Conservation (phyloP, 2,888 invertebrate species). For the Drosophila heteroneura region DNA sequence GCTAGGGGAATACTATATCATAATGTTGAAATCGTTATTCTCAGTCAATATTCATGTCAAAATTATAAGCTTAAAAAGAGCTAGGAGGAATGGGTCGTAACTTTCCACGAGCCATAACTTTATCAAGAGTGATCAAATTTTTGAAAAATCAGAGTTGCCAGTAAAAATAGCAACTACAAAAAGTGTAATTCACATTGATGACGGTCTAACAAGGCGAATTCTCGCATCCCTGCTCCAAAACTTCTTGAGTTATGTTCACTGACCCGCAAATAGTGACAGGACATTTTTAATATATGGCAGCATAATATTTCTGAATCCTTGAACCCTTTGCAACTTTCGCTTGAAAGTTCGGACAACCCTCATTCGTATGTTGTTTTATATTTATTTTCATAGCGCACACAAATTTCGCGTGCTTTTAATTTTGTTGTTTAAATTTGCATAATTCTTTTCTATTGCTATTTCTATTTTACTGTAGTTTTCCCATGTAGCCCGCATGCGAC, state of each 20-base stretch:
- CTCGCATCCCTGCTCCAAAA: not conserved
- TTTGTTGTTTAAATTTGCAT: conserved; percentile 62
- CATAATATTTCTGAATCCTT: conserved; percentile 21
- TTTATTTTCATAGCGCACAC: conserved; percentile 39
- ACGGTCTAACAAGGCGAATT: not conserved
- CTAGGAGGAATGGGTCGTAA: not conserved
- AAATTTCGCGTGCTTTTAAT: conserved; percentile 63
- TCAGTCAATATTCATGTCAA: not conserved
- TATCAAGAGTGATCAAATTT: not conserved
- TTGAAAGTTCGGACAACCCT: conserved; percentile 32
- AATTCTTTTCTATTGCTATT: conserved; percentile 20
- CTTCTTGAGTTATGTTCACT: not conserved
- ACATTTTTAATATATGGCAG: not conserved
- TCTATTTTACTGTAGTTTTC: conserved; percentile 19
- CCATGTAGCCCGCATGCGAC: conserved; percentile 43
- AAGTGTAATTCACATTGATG: not conserved
- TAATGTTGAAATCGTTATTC: not conserved
- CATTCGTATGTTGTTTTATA: conserved; percentile 15
- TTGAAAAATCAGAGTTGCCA: not conserved
- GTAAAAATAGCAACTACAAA: not conserved
- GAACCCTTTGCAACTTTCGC: conserved; percentile 23
- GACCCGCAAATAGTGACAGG: conserved; percentile 2
- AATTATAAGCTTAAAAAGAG: not conserved
- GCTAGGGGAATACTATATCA: not conserved
- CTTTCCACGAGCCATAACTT: not conserved